Evolutionary conservation across 1,140 invertebrate species (phyloP), one percentile per base, ranked within the genome.

Genomic region (Dinoponera quadriceps): DNA sequence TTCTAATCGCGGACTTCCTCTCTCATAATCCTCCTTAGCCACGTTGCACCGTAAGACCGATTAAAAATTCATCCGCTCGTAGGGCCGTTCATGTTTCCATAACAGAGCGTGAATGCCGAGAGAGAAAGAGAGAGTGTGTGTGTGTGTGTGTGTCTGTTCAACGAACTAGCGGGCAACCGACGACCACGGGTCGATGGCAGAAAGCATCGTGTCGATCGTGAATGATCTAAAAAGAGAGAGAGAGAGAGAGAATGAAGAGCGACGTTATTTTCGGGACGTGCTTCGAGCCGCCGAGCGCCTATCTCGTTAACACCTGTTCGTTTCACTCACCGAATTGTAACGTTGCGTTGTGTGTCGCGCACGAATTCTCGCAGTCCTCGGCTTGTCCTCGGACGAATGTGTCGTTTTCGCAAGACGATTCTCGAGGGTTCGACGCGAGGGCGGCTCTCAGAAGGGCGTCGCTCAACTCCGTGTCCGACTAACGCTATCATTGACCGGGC

Each of bases 231-330:
- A 86, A 86, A 60, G 68, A 78, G 27, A 29, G 16, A 1, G 16
- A 86, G 44, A 87, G 62, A 80, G 29, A 29, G 18, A 1, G 20
- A 1, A 44, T 11, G n/a, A 38, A 49, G 25, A 44, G 38, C 38
- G 38, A 44, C 25, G 49, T 84, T 86, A 87, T 86, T 87, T 57
- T 74, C 38, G 29, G 18, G 57, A 83, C 57, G 60, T 48, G 49
- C 11, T 44, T 44, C 49, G 27, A 71, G 44, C 33, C 74, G 75
- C 20, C n/a, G 54, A 16, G 25, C 57, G 0, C 71, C 51, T 29
- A 16, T 80, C 11, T 11, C 14, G 11, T 7, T 16, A 27, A 84
- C 22, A 69, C 62, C 38, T 83, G 25, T 77, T 69, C 51, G 48
- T 63, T 65, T 87, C 54, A 74, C 44, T 84, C 80, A 80, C 49